Base-by-base conservation (phyloP, 2,113 vertebrate species). In the Stercorarius parasiticus region DNA sequence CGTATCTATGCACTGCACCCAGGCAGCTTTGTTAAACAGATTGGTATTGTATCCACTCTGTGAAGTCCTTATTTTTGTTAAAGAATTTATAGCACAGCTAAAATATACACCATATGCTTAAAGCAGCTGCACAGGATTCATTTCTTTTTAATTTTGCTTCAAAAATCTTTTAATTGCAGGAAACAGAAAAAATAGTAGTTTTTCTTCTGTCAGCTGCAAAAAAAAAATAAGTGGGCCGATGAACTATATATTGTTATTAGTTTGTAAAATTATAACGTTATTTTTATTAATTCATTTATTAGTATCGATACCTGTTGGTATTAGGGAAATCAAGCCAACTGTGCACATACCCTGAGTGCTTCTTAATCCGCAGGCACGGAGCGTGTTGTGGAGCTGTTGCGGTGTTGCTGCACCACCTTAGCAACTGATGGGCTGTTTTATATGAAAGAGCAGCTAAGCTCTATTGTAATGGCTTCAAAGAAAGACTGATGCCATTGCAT, bases 81-180 rank as follows among this genome's bases (percentile, higher is more conserved):
- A 71, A 80, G 86, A 87, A 91, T 95, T 95, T 91, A 89, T 84
- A 95, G 91, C 84, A 30, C 71, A 73, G 78, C 78, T 88, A 32
- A 90, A 94, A 62, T 66, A 53, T 27, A 82, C 5, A 2, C 89
- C 74, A 80, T 95, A 90, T 94, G 84, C 91, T 88, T 72, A 50
- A 91, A 82, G 93, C 86, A 95, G 86, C 83, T 93, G 81, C 61
- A 53, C 53, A 82, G 81, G 70, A 95, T 69, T 82, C 2, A 36
- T 65, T 69, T 66, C 32, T 19, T 66, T 62, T 65, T 23, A 12
- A 58, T 74, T 93, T 70, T 58, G 19, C 50, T 64, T 94, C n/a
- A 30, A 64, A 86, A 74, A n/a, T 20, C 22, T 66, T 93, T 47
- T 72, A 86, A 88, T 76, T 86, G 80, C 73, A 78, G 56, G 19